phyloP scores from a whole-genome alignment of 2,113 vertebrate species.

The Microcebus jonahi region DNA sequence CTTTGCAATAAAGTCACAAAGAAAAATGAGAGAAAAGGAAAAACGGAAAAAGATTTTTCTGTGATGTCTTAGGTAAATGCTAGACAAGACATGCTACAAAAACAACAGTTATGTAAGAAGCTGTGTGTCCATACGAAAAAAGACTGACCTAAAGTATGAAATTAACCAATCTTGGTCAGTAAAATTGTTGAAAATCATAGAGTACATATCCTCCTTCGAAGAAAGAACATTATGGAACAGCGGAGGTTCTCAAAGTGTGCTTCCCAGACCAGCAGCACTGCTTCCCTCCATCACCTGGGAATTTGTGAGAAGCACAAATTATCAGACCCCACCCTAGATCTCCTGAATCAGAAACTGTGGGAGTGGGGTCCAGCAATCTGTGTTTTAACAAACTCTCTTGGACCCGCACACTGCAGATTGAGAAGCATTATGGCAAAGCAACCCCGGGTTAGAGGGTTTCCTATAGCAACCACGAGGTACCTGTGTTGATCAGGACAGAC shows the following conservation, averaged over 20 bases:
- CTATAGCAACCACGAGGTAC: not conserved
- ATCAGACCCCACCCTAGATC: not conserved
- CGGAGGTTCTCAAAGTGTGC: not conserved
- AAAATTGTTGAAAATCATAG: not conserved
- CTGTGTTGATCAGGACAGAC: constrained; percentile 60
- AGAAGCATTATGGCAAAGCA: not conserved
- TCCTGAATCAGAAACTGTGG: not conserved
- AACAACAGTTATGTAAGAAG: not conserved
- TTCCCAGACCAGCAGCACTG: not conserved
- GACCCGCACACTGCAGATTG: not conserved
- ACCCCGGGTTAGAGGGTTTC: not conserved
- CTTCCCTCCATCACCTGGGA: not conserved
- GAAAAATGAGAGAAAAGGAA: not conserved
- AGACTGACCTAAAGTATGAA: not conserved
- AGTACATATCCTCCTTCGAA: not conserved
- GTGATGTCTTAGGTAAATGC: not conserved
- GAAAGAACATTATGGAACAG: not conserved
- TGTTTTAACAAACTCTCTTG: not conserved
- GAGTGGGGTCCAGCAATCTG: no score
- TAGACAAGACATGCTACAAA: not conserved
- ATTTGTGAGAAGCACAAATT: not conserved
- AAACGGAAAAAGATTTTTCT: not conserved
- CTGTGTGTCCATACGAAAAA: not conserved
- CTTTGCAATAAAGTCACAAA: no score
- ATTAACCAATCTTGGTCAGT: not conserved